phyloP scores from a whole-genome alignment of 2,797 vertebrate species.

The Prionace glauca region DNA sequence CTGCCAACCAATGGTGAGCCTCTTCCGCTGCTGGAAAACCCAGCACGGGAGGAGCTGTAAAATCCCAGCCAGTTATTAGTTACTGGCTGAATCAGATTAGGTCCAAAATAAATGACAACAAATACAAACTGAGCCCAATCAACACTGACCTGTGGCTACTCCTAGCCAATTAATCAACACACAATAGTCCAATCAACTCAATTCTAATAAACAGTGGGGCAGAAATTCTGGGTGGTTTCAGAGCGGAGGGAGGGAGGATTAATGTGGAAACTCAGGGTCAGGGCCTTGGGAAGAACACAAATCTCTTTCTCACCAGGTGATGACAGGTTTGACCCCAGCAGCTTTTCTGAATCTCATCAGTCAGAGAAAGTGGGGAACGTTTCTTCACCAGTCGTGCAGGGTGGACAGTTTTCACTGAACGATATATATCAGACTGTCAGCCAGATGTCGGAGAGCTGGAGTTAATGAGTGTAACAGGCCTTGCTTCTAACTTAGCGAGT shows the following conservation, averaged over 20 bases:
- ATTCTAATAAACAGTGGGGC: not conserved
- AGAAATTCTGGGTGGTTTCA: not conserved
- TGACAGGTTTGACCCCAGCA: not conserved
- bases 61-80: not conserved
- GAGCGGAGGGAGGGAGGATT: no score
- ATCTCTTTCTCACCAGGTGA: not conserved
- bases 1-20: no score
- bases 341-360: not conserved
- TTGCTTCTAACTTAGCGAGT: not conserved
- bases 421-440: slow-evolving; percentile 6
- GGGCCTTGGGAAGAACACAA: not conserved
- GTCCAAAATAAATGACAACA: not conserved
- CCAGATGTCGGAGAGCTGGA: not conserved
- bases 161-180: not conserved
- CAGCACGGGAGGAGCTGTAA: no score
- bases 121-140: not conserved
- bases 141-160: not conserved
- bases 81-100: no score
- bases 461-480: slow-evolving; percentile 8
- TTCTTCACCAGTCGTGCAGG: not conserved
- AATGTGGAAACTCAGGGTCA: no score
- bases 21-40: no score
- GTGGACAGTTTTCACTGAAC: not conserved
- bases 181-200: not conserved
- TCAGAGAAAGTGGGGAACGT: not conserved